These are phyloP conservation scores for Anaspis maculata DNA, from an alignment of 2,888 invertebrate species.

Conservation along the genomic window DNA sequence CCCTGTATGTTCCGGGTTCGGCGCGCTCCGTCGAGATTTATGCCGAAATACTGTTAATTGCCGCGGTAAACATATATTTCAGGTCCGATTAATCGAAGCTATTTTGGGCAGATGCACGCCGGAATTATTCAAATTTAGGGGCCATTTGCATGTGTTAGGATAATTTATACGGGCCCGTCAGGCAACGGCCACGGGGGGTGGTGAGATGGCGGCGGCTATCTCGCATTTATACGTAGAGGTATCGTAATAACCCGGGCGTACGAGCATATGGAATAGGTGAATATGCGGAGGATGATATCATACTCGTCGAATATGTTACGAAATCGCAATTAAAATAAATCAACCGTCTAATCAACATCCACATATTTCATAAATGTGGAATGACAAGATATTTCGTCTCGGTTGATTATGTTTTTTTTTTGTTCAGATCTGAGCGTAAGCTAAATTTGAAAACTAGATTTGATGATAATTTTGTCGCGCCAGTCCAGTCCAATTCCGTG, in stretches of 20 bases:
- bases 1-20: no score
- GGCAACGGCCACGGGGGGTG: not conserved
- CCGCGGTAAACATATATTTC: constrained; percentile 8
- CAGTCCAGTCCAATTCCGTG: no score
- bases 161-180: constrained; percentile 5
- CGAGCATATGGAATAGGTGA: not conserved
- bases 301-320: not conserved
- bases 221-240: not conserved
- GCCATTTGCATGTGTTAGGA: constrained; percentile 3
- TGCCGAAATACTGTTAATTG: constrained; percentile 11
- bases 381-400: no score
- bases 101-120: constrained; percentile 2
- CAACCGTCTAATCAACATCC: no score
- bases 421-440: no score
- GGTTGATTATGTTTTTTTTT: no score
- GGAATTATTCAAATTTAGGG: constrained; percentile 5
- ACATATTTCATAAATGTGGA: no score
- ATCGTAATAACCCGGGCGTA: not conserved
- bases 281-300: not conserved
- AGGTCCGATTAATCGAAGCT: constrained; percentile 4
- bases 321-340: not conserved
- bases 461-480: no score
- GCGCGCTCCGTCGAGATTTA: no score
- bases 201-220: not conserved
- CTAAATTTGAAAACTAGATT: no score